Conservation (phyloP, 2,888 invertebrate species). For the Tortricodes alternella region DNA sequence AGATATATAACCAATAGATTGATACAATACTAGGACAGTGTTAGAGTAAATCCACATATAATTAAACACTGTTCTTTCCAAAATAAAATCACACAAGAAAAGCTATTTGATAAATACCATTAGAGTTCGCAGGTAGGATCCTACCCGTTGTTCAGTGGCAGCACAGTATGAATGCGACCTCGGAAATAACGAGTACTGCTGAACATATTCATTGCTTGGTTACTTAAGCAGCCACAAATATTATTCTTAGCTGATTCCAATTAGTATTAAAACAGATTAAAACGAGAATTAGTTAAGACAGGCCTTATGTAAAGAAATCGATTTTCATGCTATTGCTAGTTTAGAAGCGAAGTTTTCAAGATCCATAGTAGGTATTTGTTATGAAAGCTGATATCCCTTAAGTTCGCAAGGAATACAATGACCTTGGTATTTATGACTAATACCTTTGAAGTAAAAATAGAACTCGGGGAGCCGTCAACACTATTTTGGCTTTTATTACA, state of each 20-base stretch:
- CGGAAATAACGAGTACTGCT: constrained; percentile 74
- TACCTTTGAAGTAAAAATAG: constrained; percentile 57
- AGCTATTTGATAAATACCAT: constrained; percentile 71
- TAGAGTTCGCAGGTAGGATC: constrained; percentile 74
- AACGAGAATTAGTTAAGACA: background rate
- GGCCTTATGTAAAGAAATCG: background rate
- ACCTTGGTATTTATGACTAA: constrained; percentile 69
- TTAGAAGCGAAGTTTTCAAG: background rate
- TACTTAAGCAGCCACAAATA: constrained; percentile 37
- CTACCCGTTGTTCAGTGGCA: constrained; percentile 75
- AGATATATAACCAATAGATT: too few relatives aligned
- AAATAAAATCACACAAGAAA: constrained; percentile 31
- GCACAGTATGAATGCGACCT: constrained; percentile 78
- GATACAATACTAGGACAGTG: too few relatives aligned
- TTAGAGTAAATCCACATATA: background rate
- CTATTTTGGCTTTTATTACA: constrained; percentile 41
- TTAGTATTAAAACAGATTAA: constrained; percentile 1
- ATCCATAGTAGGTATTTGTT: constrained; percentile 36
- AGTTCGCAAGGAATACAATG: constrained; percentile 35
- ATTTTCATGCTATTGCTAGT: background rate
- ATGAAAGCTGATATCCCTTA: constrained; percentile 57
- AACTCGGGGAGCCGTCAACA: constrained; percentile 41
- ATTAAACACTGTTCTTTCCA: background rate
- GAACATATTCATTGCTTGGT: constrained; percentile 32
- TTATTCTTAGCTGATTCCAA: constrained; percentile 1